A percentile compares a stretch with the other conserved stretches of the same genome.
phyloP scores from a whole-genome alignment of 1,140 invertebrate species.

The Fopius arisanus region DNA sequence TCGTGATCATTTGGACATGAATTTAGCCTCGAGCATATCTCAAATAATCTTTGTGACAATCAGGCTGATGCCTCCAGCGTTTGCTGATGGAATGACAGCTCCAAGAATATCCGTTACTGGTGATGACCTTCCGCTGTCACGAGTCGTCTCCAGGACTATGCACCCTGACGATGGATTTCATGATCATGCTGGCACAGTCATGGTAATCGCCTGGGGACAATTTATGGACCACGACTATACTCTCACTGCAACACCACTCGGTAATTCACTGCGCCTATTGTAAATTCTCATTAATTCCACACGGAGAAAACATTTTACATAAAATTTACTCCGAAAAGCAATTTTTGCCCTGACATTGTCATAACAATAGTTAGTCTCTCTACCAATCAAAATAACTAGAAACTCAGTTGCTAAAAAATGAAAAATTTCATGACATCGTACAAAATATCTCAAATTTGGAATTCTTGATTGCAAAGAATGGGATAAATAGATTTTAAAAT shows the following conservation, averaged over 20 bases:
- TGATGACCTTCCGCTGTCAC: slow-evolving; percentile 77
- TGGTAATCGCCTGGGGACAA: slow-evolving; percentile 93
- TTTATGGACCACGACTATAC: slow-evolving; percentile 96
- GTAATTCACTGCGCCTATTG: slow-evolving; percentile 62
- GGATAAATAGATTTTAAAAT: no score
- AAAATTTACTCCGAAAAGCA: no score
- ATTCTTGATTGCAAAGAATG: no score
- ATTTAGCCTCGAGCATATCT: no score
- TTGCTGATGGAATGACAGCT: slow-evolving; percentile 81
- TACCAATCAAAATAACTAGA: no score
- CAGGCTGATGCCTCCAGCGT: slow-evolving; percentile 80
- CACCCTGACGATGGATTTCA: slow-evolving; percentile 92
- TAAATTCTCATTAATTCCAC: not conserved
- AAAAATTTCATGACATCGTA: no score
- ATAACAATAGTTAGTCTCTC: no score
- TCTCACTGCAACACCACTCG: slow-evolving; percentile 83
- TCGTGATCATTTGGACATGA: no score
- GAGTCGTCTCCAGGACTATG: slow-evolving; percentile 87
- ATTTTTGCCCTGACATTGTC: no score
- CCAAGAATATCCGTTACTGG: slow-evolving; percentile 81
- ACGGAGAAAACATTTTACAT: no score
- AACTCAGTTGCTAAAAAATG: no score
- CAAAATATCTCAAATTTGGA: no score
- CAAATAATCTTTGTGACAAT: not conserved
- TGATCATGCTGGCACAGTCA: slow-evolving; percentile 92